Conservation (phyloP, 2,113 vertebrate genomes). For the Salvelinus namaycush region DNA sequence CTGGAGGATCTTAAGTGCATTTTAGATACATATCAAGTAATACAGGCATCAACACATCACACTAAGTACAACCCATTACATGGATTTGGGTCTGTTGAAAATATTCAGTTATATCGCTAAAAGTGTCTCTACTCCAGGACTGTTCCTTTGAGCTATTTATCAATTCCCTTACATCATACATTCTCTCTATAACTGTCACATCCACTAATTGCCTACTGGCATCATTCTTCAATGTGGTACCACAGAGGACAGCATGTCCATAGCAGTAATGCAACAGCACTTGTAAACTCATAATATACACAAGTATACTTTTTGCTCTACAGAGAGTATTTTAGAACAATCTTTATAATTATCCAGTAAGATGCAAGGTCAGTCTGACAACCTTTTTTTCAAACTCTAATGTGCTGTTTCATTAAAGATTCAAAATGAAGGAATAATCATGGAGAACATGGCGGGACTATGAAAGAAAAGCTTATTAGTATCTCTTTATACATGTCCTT, state of each 20-base stretch:
- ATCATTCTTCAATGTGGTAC: not conserved
- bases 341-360: not conserved
- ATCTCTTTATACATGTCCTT: not conserved
- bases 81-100: constrained; percentile 34
- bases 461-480: not conserved
- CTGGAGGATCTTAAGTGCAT: constrained; percentile 11
- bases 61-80: constrained; percentile 23
- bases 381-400: not conserved
- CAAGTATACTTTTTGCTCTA: not conserved
- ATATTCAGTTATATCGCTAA: not conserved
- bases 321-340: constrained; percentile 16
- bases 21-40: constrained; percentile 41
- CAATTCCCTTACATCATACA: constrained; percentile 9
- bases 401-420: not conserved
- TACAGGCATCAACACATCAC: constrained; percentile 24
- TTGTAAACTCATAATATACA: constrained; percentile 13
- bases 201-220: constrained; percentile 15
- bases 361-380: not conserved
- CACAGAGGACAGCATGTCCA: constrained; percentile 11
- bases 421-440: not conserved
- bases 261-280: constrained; percentile 8
- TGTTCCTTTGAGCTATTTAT: constrained; percentile 15
- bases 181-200: constrained; percentile 21
- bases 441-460: not conserved
- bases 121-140: not conserved